Evolutionary conservation across 2,797 vertebrate genomes (phyloP), one percentile per base, ranked within the genome.

Genomic region (Hipposideros larvatus): DNA sequence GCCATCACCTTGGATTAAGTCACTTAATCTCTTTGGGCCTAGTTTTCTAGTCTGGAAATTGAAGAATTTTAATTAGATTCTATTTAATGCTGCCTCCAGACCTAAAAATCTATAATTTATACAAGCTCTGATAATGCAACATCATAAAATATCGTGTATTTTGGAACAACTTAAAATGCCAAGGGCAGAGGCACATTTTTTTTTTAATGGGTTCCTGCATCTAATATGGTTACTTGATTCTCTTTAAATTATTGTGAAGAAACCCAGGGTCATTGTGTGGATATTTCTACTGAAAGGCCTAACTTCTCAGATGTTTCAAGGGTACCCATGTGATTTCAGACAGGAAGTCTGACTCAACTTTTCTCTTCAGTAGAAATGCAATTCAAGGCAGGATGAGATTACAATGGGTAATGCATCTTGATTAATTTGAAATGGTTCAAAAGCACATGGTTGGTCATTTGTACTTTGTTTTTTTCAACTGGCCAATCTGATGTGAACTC

Each of bases 11-110:
- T 75, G 74, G 59, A 71, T 83, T 74, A 88, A 96, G 16, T 87
- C 57, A 71, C 21, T 91, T 86, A 90, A 77, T 95, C 53, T 97
- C 43, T 37, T 85, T 79, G 43, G 71, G 78, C 65, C 53, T 92
- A 48, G 46, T 95, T 91, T 96, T 53, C 70, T 93, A 87, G 89
- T 92, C 79, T 93, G 78, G 13, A 97, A 96, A 75, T 79, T 90
- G 59, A 96, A 93, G 51, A 94, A 53, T 86, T 88, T 96, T 90
- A 95, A 94, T 93, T 87, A 91, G 59, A 92, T 87, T 43, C 53
- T 82, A 31, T 46, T 21, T 57, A 83, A 75, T 61, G 22, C 78
- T 88, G 51, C 65, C 65, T 84, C 31, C 26, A 84, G 59, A 48
- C 19, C 26, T 94, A 41, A 55, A 89, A 84, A 79, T 61, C 66